Conservation (phyloP, 2,888 invertebrate genomes). For the Ptychoptera albimana region DNA sequence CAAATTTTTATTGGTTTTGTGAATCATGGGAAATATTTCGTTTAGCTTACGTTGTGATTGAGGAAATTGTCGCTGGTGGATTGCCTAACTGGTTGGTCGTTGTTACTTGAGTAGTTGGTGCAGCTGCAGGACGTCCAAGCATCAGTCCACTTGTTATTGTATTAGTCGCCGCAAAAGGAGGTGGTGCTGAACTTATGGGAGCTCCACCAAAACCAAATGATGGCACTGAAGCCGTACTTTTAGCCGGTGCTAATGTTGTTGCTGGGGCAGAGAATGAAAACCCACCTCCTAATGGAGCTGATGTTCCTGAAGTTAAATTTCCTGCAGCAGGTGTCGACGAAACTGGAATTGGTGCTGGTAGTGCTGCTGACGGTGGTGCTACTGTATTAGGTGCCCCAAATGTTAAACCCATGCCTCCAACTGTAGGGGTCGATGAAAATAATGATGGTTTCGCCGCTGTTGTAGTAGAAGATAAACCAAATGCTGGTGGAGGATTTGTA, state of each 20-base stretch:
- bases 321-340: constrained; percentile 2
- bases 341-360: constrained; percentile 9
- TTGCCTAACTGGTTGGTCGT: constrained; percentile 7
- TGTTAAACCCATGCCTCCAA: too few relatives aligned
- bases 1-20: neutral
- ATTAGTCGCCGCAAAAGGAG: constrained; percentile 8
- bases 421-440: neutral
- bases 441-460: neutral
- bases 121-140: constrained; percentile 15
- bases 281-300: neutral
- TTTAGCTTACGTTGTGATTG: constrained; percentile 8
- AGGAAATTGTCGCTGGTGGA: constrained; percentile 5
- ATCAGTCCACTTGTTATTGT: constrained; percentile 4
- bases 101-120: constrained; percentile 20
- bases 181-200: constrained; percentile 7
- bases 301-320: neutral
- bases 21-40: neutral
- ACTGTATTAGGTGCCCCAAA: constrained; percentile 1
- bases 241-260: constrained; percentile 1
- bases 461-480: neutral
- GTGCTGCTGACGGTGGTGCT: neutral
- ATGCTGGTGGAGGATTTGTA: neutral
- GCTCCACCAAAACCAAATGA: constrained; percentile 2
- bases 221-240: constrained; percentile 4
- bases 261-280: neutral